Percentiles rank a stretch among this genome's conserved stretches.
Evolutionary conservation across 2,797 vertebrate genomes (phyloP).

Genomic region (Lophius americanus): DNA sequence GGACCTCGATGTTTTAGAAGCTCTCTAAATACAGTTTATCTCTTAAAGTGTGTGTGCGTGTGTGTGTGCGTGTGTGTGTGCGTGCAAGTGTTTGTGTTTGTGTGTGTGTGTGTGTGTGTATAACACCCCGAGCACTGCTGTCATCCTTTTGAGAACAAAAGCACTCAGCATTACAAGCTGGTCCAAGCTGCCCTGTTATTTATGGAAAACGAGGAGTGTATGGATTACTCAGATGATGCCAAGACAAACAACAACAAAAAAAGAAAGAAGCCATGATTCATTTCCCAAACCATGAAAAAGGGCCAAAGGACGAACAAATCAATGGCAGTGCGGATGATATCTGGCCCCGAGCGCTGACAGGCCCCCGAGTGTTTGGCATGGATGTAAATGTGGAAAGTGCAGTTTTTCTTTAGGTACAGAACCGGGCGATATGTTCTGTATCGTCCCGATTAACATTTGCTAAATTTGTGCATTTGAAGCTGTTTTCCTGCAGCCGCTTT

Average conservation of each 20-base stretch:
- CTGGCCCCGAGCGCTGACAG: constrained; percentile 65
- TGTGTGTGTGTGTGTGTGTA: constrained; percentile 39
- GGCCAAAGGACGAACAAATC: constrained; percentile 78
- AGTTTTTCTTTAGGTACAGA: constrained; percentile 53
- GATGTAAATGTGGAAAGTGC: constrained; percentile 71
- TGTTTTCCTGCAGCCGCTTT: constrained; percentile 6
- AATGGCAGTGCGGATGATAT: constrained; percentile 77
- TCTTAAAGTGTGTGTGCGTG: constrained; percentile 39
- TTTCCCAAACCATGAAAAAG: constrained; percentile 65
- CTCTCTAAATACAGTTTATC: constrained; percentile 57
- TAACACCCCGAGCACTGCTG: constrained; percentile 69
- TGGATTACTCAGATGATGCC: constrained; percentile 76
- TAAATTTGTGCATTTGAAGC: constrained; percentile 21
- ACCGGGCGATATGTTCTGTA: constrained; percentile 36
- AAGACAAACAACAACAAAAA: constrained; percentile 62
- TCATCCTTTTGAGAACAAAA: constrained; percentile 73
- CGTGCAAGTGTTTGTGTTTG: constrained; percentile 27
- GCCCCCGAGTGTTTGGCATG: constrained; percentile 64
- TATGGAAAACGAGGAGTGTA: constrained; percentile 74
- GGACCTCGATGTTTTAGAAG: constrained; percentile 35
- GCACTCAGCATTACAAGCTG: constrained; percentile 53
- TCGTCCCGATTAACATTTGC: constrained; percentile 50
- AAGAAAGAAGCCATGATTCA: constrained; percentile 66
- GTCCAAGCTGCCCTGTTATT: constrained; percentile 73
- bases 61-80: constrained; percentile 31